Conservation (phyloP, 2,113 vertebrate genomes). For the Vidua chalybeata region DNA sequence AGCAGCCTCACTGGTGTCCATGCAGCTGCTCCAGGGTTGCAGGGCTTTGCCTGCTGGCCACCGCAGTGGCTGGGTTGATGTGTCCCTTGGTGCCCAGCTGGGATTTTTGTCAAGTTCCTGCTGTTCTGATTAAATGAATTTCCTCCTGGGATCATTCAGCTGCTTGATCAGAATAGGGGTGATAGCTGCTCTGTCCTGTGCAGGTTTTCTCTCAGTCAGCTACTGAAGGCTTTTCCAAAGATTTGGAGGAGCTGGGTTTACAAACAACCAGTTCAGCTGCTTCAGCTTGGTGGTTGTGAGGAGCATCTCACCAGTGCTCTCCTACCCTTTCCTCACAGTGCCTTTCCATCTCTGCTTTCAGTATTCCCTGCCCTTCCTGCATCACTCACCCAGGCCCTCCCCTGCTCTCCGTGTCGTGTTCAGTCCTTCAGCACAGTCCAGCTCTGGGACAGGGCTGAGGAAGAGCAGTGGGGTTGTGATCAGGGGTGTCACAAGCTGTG, state of each 20-base stretch:
- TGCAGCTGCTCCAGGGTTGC: neutral
- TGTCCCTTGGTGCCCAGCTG: neutral
- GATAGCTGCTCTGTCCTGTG: neutral
- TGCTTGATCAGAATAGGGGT: neutral
- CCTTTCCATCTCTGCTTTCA: neutral
- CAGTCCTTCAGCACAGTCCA: neutral
- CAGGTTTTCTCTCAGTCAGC: neutral
- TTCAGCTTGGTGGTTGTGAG: neutral
- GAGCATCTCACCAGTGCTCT: neutral
- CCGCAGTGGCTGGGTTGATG: neutral
- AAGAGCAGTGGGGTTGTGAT: neutral
- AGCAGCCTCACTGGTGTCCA: neutral
- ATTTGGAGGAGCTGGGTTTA: neutral
- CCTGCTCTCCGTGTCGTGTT: fast-evolving
- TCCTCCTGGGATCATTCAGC: neutral
- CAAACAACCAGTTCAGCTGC: neutral
- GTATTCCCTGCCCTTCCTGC: neutral
- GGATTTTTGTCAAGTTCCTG: neutral
- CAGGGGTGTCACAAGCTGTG: neutral
- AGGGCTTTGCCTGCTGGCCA: neutral
- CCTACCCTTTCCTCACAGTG: neutral
- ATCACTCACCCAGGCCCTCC: fast-evolving
- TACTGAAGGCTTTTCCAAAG: neutral
- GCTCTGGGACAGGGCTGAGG: neutral
- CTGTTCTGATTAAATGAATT: neutral